Evolutionary conservation across 2,888 invertebrate species (phyloP).

Genomic region (Lasioglossum vierecki): DNA sequence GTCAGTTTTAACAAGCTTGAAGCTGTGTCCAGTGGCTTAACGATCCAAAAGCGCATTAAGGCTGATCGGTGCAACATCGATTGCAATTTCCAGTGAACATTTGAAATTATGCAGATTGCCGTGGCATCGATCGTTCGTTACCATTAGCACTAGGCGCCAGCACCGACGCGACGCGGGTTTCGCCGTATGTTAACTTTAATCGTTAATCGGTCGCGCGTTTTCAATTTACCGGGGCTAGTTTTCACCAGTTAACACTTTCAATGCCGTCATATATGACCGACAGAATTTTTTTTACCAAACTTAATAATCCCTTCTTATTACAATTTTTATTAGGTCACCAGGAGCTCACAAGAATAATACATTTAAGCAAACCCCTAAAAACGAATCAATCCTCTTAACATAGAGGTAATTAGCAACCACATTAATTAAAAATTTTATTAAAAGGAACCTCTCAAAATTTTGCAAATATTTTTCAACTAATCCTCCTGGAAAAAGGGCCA

Average conservation of each 20-base stretch:
- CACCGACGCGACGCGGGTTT: neutral
- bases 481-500: too few species aligned
- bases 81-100: slow-evolving; percentile 31
- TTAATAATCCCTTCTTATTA: too few species aligned
- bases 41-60: slow-evolving; percentile 41
- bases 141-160: neutral
- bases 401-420: too few species aligned
- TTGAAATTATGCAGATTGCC: slow-evolving; percentile 61
- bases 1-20: neutral
- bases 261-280: neutral
- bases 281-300: neutral
- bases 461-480: too few species aligned
- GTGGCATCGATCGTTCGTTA: slow-evolving; percentile 41
- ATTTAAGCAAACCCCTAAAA: too few species aligned
- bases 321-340: too few species aligned
- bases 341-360: too few species aligned
- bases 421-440: too few species aligned
- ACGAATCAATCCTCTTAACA: too few species aligned
- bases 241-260: neutral
- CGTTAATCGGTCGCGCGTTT: neutral
- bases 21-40: slow-evolving; percentile 36
- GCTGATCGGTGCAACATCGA: slow-evolving; percentile 49
- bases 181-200: neutral
- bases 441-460: too few species aligned
- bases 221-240: neutral